Base-by-base conservation (phyloP, 1,140 invertebrate species). In the Fragariocoptes setiger region DNA sequence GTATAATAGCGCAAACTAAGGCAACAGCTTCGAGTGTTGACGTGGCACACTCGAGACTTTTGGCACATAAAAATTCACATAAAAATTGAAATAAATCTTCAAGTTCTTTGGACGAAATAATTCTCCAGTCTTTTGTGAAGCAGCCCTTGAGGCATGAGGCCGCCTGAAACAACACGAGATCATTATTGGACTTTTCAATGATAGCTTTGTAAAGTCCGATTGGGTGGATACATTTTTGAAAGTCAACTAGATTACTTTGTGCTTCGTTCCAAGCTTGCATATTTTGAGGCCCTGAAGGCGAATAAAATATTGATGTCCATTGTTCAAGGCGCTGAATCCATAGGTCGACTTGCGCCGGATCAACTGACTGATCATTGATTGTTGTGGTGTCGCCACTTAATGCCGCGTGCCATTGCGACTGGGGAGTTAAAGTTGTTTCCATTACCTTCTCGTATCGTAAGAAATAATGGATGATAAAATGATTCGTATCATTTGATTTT, bases 131-230 rank as follows among this genome's bases (percentile, higher is more conserved):
- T 54, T 72, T 62, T 38, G 83, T 70, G 4, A 85, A 54, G 19
- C 74, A 72, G 48, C 70, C 66, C 57, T 79, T 80, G 42, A 88
- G 58, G n/a, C 80, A 64, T 42, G 70, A 69, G 4, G 72, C 75
- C 46, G 74, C 68, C 61, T 85, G 78, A 62, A 82, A 85, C 38
- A 80, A 54, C 4, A 85, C 74, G 63, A 76, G 78, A 51, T 77
- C 74, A 44, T 70, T 67, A 41, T 65, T 61, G 44, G 69, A 72
- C 31, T 66, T 70, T 58, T 49, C 43, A 16, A 83, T 60, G 51
- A 83, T 74, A 52, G 72, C 65, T 51, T 68, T 65, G 53, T 78
- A 86, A 18, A 79, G 52, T 41, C 66, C 64, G 55, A 79, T 83
- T 21, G 78, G 77, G 46, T 69, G 66, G 57, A 73, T 72, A 13